Base-by-base conservation (phyloP, 2,113 vertebrate species). In the Gambusia affinis region DNA sequence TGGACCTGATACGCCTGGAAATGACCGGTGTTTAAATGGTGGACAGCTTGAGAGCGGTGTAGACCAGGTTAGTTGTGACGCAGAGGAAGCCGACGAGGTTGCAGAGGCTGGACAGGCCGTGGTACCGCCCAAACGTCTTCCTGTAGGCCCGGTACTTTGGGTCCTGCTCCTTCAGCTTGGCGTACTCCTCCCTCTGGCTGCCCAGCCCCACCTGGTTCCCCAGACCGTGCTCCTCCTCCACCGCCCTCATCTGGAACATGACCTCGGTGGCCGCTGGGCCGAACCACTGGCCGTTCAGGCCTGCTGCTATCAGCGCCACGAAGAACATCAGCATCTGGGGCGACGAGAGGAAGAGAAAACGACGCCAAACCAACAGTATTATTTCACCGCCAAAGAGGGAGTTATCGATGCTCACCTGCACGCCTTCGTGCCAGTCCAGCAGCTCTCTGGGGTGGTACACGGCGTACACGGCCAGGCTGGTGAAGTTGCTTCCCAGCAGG, bases 151-250 rank as follows among this genome's bases (percentile, higher is more conserved):
- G 87, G 87, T 97, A 97, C 84, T 97, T 97, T 64, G 95, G 94
- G 83, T 98, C 96, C 87, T 94, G 92, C 61, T 95, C 95, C 54
- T 85, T 92, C 30, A 98, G 95, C 68, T 93, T 95, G 44, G 85
- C 80, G 27, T 96, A 98, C 17, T 37, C 94, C 39, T 96, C 96
- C 0, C 76, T 92, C 64, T 91, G 89, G 75, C 89, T 82, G 22
- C 88, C 77, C 62, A 93, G 67, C 33, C 94, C 94, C 0, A 96
- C 82, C 66, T 96, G 94, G 33, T 86, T 67, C 0, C 96, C 96
- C 7, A 97, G 89, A 28, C 95, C 93, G 0, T 95, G 95, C 47
- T 97, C 95, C 83, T 90, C 85, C 91, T 98, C 97, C 64, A 97
- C 83, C 42, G 79, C 85, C 73, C 94, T 94, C 89, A 96, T 89